phyloP scores from a whole-genome alignment of 2,888 invertebrate genomes.

The Macrophya annulata region DNA sequence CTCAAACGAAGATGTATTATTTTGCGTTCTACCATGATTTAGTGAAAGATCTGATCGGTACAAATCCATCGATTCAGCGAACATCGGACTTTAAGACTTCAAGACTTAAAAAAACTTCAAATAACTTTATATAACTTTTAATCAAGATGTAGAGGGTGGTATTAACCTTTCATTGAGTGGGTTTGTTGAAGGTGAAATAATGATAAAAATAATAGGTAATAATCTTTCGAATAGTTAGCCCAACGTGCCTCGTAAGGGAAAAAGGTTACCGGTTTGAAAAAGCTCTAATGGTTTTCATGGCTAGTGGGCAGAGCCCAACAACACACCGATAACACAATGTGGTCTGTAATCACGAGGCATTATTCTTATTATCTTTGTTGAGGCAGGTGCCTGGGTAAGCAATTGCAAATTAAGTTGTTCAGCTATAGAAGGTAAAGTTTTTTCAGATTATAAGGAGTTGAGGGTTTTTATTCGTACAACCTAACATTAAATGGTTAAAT shows the following conservation, averaged over 20 bases:
- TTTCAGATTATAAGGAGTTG: constrained; percentile 19
- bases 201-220: neutral
- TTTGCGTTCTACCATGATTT: neutral
- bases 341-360: constrained; percentile 71
- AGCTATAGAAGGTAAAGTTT: constrained; percentile 63
- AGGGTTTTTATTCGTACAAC: constrained; percentile 15
- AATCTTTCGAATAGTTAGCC: constrained; percentile 19
- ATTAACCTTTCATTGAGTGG: neutral
- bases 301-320: constrained; percentile 63
- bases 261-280: constrained; percentile 28
- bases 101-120: neutral
- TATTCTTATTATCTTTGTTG: constrained; percentile 71
- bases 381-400: constrained; percentile 60
- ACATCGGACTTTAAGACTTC: too few species aligned
- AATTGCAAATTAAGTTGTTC: constrained; percentile 69
- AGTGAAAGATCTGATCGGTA: neutral
- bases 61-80: neutral
- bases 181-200: neutral
- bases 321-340: constrained; percentile 67
- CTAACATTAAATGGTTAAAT: constrained; percentile 6
- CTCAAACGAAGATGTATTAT: neutral
- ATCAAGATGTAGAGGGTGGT: neutral
- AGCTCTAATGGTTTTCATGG: constrained; percentile 34
- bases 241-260: neutral
- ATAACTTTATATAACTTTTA: neutral